Evolutionary conservation across 2,113 vertebrate genomes (phyloP).

Genomic region (Motacilla alba): DNA sequence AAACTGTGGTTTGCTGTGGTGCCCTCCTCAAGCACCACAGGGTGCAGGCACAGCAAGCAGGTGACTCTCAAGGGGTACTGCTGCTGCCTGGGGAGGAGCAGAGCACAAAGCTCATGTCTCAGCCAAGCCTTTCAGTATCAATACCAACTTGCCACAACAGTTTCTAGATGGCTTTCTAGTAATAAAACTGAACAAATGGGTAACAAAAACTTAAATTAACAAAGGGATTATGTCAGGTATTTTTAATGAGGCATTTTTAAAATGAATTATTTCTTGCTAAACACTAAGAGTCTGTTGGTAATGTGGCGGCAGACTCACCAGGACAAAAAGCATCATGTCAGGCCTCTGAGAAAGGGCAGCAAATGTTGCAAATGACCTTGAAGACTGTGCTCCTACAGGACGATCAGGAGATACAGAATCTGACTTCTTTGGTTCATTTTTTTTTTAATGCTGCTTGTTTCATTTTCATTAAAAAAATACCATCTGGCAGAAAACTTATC

Average conservation of each 20-base stretch:
- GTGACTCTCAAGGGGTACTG: not conserved
- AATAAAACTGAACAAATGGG: not conserved
- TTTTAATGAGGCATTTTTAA: not conserved
- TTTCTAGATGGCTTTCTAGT: not conserved
- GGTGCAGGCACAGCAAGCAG: not conserved
- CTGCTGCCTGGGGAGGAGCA: not conserved
- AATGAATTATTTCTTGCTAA: not conserved
- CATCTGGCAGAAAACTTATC: conserved; percentile 19
- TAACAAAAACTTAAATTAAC: not conserved
- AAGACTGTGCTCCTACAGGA: not conserved
- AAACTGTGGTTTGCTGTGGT: not conserved
- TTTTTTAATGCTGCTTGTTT: not conserved
- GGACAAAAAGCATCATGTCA: not conserved
- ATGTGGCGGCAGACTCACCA: not conserved
- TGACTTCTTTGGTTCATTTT: not conserved
- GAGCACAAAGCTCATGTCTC: not conserved
- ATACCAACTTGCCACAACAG: not conserved
- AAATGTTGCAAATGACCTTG: not conserved
- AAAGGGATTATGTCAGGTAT: not conserved
- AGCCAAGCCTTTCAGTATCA: not conserved
- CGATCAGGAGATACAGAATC: not conserved
- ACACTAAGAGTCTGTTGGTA: not conserved
- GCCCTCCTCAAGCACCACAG: not conserved
- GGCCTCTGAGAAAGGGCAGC: not conserved
- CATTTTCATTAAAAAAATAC: conserved; percentile 9